These are phyloP conservation scores for Rhagonycha fulva DNA, from an alignment of 2,888 invertebrate species.

Conservation along the genomic window DNA sequence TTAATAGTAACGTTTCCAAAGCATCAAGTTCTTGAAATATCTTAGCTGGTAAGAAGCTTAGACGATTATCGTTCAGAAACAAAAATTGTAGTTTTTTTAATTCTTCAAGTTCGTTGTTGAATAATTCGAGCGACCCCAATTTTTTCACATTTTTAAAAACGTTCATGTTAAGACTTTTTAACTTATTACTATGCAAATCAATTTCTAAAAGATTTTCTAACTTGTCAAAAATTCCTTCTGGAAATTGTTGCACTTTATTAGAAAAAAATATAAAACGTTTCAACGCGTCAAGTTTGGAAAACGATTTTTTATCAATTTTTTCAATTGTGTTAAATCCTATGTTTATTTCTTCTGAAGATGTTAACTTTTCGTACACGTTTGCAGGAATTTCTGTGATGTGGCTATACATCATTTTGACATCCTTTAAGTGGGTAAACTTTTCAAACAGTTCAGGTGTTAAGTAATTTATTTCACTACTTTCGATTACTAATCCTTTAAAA, in stretches of 20 bases:
- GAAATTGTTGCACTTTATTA: neutral
- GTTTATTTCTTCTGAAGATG: neutral
- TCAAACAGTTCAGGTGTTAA: neutral
- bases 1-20: neutral
- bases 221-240: neutral
- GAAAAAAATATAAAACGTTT: neutral
- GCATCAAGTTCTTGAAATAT: neutral
- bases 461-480: conserved; percentile 1
- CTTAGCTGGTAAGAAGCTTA: neutral
- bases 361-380: neutral
- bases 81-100: neutral
- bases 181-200: neutral
- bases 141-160: neutral
- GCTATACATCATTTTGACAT: neutral
- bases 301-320: neutral
- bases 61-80: neutral
- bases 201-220: neutral
- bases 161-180: neutral
- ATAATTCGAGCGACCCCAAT: neutral
- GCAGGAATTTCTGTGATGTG: conserved; percentile 1
- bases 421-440: neutral
- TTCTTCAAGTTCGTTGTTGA: neutral
- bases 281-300: neutral
- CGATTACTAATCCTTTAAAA: conserved; percentile 5
- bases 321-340: neutral